Percentiles rank a stretch among this genome's conserved stretches.
Evolutionary conservation across 2,797 vertebrate species (phyloP).

Genomic region (Odontamblyopus lacepedii): DNA sequence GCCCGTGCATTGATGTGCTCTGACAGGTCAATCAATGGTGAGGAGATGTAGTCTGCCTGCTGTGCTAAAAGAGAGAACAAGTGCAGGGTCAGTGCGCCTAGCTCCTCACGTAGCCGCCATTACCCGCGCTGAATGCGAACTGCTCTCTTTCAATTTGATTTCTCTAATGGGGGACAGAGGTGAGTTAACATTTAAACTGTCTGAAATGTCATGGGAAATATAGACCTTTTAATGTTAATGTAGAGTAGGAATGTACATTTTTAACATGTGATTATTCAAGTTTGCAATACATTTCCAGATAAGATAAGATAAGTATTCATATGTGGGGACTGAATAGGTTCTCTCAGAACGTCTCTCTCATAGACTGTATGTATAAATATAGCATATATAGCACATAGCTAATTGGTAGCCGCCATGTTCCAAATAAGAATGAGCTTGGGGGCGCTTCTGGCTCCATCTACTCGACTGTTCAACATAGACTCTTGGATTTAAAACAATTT

Average conservation of each 20-base stretch:
- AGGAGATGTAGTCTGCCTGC: slow-evolving; percentile 49
- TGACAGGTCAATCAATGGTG: slow-evolving; percentile 71
- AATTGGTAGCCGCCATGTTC: no score
- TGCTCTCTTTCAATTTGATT: slow-evolving; percentile 9
- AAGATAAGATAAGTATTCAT: no score
- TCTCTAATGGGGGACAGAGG: not conserved
- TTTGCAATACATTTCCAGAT: no score
- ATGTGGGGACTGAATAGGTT: no score
- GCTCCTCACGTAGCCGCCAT: slow-evolving; percentile 23
- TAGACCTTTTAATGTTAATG: not conserved
- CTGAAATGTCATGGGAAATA: slow-evolving; percentile 5
- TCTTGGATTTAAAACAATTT: no score
- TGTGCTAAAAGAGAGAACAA: slow-evolving; percentile 49
- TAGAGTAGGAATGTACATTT: not conserved
- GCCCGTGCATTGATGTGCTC: slow-evolving; percentile 47
- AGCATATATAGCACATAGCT: no score
- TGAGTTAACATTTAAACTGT: slow-evolving; percentile 12
- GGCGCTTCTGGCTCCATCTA: no score
- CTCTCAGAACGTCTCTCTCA: no score
- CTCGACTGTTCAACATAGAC: no score
- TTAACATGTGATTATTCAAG: not conserved
- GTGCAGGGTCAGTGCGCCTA: slow-evolving; percentile 49
- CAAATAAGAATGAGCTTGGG: no score
- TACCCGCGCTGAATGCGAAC: slow-evolving; percentile 21
- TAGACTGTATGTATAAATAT: no score